These are phyloP conservation scores for Apodemus speciosus DNA, from an alignment of 2,113 vertebrate genomes.

Conservation along the genomic window DNA sequence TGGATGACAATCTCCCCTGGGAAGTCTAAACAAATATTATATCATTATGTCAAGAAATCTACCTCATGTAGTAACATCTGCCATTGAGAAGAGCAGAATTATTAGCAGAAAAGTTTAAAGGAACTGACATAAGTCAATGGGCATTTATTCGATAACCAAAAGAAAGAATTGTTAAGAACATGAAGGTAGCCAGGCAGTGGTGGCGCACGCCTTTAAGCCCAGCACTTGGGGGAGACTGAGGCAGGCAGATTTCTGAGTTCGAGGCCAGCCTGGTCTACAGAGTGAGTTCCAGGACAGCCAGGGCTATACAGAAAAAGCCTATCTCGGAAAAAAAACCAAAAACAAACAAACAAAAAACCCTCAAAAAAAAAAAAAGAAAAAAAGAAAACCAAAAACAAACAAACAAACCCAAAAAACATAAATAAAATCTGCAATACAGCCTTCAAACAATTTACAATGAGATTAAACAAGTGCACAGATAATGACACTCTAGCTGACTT, in stretches of 20 bases:
- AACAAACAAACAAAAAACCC: too few species aligned
- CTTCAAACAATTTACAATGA: neutral
- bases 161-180: neutral
- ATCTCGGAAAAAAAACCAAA: too few species aligned
- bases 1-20: neutral
- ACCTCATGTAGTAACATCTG: slow-evolving; percentile 6
- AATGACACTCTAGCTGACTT: neutral
- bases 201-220: too few species aligned
- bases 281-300: too few species aligned
- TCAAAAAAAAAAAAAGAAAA: too few species aligned
- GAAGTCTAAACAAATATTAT: neutral
- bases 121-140: slow-evolving; percentile 26
- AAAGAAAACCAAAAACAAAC: too few species aligned
- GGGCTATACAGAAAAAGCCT: too few species aligned
- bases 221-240: too few species aligned
- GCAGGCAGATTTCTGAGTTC: too few species aligned
- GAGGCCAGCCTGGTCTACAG: too few species aligned
- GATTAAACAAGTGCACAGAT: neutral
- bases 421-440: slow-evolving; percentile 32
- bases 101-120: slow-evolving; percentile 20
- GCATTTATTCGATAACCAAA: neutral
- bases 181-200: neutral
- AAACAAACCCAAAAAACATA: neutral
- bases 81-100: neutral
- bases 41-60: slow-evolving; percentile 10